These are phyloP conservation scores for Lasioglossum oenotherae DNA, from an alignment of 2,888 invertebrate species.

Conservation along the genomic window DNA sequence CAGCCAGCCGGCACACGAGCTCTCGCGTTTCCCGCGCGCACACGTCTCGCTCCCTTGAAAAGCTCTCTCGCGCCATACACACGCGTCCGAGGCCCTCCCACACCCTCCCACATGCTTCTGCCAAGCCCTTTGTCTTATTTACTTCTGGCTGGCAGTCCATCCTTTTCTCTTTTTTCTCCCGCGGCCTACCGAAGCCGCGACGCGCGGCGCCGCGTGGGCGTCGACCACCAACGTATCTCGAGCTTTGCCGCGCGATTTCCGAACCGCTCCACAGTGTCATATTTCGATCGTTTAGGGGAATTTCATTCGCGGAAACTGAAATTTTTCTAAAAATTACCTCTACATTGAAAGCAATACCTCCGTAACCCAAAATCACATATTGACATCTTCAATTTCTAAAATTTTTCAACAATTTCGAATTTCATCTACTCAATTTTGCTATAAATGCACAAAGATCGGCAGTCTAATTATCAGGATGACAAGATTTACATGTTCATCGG, in stretches of 20 bases:
- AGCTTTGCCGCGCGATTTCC: constrained; percentile 45
- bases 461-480: too few species aligned
- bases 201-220: neutral
- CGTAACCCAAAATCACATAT: too few species aligned
- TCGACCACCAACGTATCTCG: constrained; percentile 11
- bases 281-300: too few species aligned
- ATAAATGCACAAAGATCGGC: neutral
- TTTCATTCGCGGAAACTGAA: too few species aligned
- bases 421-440: too few species aligned
- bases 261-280: constrained; percentile 7
- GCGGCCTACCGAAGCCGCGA: constrained; percentile 3
- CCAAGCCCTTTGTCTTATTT: constrained; percentile 67
- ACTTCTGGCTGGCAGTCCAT: constrained; percentile 41
- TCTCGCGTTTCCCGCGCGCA: constrained; percentile 55
- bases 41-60: constrained; percentile 51
- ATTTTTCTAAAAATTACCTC: too few species aligned
- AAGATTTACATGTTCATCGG: too few species aligned
- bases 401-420: too few species aligned
- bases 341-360: too few species aligned
- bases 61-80: constrained; percentile 25
- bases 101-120: constrained; percentile 28
- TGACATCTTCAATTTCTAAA: too few species aligned
- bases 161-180: constrained; percentile 4
- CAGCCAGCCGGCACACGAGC: constrained; percentile 45
- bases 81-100: neutral